A percentile compares a stretch with the other conserved stretches of the same genome.
Evolutionary conservation across 2,888 invertebrate genomes (phyloP).

Genomic region (Epinotia demarniana): DNA sequence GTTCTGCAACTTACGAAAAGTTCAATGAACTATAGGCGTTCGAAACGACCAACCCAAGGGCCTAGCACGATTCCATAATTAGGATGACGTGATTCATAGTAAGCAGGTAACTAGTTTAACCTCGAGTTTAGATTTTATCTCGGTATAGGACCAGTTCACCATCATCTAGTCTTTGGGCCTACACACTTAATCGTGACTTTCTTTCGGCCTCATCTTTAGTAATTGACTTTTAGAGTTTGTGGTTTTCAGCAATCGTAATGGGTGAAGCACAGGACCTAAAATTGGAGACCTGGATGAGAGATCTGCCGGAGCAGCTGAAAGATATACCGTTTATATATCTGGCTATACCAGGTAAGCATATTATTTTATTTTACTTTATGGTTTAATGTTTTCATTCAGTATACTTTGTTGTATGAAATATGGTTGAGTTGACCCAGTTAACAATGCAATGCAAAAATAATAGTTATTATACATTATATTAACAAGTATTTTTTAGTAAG

Average conservation of each 20-base stretch:
- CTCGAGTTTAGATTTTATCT: conserved; percentile 31
- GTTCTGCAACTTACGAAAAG: not conserved
- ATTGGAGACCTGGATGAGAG: conserved; percentile 89
- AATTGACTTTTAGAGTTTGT: conserved; percentile 5
- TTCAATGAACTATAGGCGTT: conserved; percentile 5
- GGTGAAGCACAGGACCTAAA: conserved; percentile 64
- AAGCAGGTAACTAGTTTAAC: conserved; percentile 24
- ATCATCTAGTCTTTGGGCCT: not conserved
- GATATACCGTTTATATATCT: conserved; percentile 87
- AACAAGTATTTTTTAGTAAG: no score
- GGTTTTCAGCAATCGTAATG: conserved; percentile 66
- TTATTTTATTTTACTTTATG: conserved; percentile 5
- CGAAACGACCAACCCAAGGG: conserved; percentile 25
- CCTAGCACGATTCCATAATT: conserved; percentile 32
- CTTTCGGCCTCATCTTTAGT: not conserved
- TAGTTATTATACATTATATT: no score
- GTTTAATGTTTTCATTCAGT: not conserved
- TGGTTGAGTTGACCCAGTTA: not conserved
- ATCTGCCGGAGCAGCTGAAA: conserved; percentile 84
- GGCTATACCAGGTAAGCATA: conserved; percentile 89
- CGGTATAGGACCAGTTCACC: not conserved
- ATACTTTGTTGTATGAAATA: not conserved
- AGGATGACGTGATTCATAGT: conserved; percentile 39
- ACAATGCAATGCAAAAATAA: no score
- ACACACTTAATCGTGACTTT: not conserved